Evolutionary conservation across 2,888 invertebrate genomes (phyloP).

Genomic region (Andrena fulva): DNA sequence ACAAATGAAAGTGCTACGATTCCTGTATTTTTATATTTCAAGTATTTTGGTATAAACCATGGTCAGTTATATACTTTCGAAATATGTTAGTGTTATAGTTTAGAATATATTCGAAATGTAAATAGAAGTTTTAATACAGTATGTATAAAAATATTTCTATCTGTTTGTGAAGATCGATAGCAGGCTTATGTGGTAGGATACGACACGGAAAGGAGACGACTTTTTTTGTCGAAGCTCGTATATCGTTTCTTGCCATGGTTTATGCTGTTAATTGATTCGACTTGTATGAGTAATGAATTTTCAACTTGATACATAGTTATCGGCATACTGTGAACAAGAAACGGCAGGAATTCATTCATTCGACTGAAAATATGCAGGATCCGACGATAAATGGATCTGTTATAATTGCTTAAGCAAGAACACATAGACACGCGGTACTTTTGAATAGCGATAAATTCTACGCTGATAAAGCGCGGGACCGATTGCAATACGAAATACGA

Average conservation of each 20-base stretch:
- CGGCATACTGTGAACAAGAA: constrained; percentile 3
- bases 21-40: constrained; percentile 67
- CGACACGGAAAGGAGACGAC: background rate
- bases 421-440: background rate
- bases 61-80: constrained; percentile 53
- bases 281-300: background rate
- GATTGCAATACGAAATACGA: constrained; percentile 1
- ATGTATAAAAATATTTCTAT: constrained; percentile 40
- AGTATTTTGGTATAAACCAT: constrained; percentile 67
- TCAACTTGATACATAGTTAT: constrained; percentile 12
- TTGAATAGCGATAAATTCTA: background rate
- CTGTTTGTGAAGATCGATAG: constrained; percentile 14
- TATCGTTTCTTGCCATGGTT: constrained; percentile 65
- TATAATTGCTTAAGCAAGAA: constrained; percentile 7
- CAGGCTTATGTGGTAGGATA: background rate
- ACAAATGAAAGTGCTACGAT: constrained; percentile 52
- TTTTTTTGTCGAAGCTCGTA: constrained; percentile 7
- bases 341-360: constrained; percentile 61
- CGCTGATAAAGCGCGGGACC: constrained; percentile 1
- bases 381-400: background rate
- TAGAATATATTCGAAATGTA: constrained; percentile 46
- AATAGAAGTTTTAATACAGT: constrained; percentile 43
- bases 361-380: constrained; percentile 47
- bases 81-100: constrained; percentile 44
- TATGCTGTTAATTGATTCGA: constrained; percentile 46